phyloP scores from a whole-genome alignment of 2,113 vertebrate genomes.

The Pedetes capensis region DNA sequence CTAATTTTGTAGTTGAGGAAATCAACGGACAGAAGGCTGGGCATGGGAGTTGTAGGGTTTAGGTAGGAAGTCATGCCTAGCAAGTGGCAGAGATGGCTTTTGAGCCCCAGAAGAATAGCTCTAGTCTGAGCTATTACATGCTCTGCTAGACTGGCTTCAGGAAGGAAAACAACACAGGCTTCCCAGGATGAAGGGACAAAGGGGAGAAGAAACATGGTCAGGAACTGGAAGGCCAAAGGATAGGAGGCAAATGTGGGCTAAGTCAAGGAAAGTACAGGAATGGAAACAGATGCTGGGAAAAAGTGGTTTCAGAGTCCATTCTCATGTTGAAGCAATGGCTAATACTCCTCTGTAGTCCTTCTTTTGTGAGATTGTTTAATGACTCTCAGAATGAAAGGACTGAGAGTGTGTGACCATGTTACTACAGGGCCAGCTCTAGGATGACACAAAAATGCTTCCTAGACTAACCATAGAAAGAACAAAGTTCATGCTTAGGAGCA shows the following conservation, averaged over 20 bases:
- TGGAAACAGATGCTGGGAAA: background rate
- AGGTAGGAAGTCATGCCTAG: background rate
- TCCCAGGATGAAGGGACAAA: background rate
- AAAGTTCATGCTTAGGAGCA: background rate
- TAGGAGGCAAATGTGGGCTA: background rate
- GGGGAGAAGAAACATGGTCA: background rate
- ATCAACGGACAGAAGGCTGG: background rate
- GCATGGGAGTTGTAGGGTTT: background rate
- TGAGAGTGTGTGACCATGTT: background rate
- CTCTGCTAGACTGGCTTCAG: background rate
- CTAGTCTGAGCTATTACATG: background rate
- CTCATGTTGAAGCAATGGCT: background rate
- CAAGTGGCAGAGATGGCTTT: background rate
- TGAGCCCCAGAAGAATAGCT: background rate
- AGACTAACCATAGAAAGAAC: background rate
- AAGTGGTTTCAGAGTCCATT: background rate
- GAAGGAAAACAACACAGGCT: background rate
- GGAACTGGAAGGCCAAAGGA: background rate
- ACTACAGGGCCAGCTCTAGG: background rate
- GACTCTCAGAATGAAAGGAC: background rate
- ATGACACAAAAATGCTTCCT: background rate
- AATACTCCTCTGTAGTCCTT: background rate
- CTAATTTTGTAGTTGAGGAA: conserved; percentile 10
- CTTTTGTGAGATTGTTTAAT: background rate
- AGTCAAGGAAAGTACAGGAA: background rate